Evolutionary conservation across 2,797 vertebrate species (phyloP).

Genomic region (Botia almorhae): DNA sequence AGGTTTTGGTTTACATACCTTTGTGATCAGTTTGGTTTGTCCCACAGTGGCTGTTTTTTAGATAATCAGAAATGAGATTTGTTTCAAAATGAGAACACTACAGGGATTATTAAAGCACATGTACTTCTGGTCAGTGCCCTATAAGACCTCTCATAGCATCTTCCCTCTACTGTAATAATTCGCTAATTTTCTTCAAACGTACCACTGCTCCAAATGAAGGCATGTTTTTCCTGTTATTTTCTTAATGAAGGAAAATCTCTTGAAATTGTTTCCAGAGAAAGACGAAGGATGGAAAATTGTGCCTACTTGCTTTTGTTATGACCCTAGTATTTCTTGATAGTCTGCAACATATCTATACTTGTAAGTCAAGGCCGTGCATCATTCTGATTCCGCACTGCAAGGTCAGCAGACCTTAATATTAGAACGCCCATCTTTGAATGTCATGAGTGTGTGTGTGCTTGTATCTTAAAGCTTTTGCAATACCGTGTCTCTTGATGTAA

Average conservation of each 20-base stretch:
- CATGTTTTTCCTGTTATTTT: background rate
- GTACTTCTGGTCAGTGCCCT: slow-evolving; percentile 1
- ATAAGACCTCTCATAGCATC: background rate
- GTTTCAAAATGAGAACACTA: background rate
- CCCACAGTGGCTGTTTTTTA: background rate
- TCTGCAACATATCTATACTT: background rate
- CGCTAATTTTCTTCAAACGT: background rate
- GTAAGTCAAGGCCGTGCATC: slow-evolving; percentile 1
- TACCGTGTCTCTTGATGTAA: slow-evolving; percentile 68
- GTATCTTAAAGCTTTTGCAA: slow-evolving; percentile 73
- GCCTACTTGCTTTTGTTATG: slow-evolving; percentile 26
- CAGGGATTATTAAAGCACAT: slow-evolving; percentile 39
- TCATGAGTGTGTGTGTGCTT: slow-evolving; percentile 31
- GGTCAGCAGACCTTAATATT: background rate
- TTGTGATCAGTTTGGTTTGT: background rate
- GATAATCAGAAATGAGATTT: background rate
- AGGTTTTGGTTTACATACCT: background rate
- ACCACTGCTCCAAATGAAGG: slow-evolving; percentile 5
- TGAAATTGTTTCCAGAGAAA: background rate
- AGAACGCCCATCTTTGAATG: slow-evolving; percentile 23
- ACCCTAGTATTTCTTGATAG: background rate
- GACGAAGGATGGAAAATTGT: slow-evolving; percentile 16
- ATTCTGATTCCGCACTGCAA: background rate
- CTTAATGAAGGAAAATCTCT: slow-evolving; percentile 1
- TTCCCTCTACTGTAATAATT: background rate